A percentile compares a stretch with the other conserved stretches of the same genome.
phyloP scores from a whole-genome alignment of 2,113 vertebrate genomes.

The Otocyon megalotis region DNA sequence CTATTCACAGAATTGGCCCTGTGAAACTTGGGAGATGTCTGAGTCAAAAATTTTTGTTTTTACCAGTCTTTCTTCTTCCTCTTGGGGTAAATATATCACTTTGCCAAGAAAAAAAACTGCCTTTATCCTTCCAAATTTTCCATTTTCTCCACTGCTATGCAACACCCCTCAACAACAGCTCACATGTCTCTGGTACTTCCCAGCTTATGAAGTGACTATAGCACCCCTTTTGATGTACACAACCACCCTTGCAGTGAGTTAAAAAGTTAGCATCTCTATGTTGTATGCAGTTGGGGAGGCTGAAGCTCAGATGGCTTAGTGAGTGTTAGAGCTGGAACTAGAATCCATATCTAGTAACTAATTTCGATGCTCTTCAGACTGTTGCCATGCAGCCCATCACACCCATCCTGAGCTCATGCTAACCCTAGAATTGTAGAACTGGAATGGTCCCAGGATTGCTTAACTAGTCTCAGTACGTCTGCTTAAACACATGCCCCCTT shows the following conservation, averaged over 20 bases:
- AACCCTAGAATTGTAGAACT: neutral
- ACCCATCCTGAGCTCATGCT: rapidly evolving
- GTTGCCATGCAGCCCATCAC: neutral
- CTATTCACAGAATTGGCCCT: neutral
- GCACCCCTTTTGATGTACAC: neutral
- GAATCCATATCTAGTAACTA: neutral
- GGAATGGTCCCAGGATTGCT: neutral
- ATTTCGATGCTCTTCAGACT: neutral
- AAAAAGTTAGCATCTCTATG: neutral
- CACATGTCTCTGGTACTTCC: neutral
- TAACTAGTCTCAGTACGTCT: neutral
- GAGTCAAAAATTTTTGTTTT: neutral
- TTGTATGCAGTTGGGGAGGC: neutral
- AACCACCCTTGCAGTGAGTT: neutral
- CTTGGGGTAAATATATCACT: neutral
- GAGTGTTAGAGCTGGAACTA: neutral
- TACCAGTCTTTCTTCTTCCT: neutral
- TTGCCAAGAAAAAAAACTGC: neutral
- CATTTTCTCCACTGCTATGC: neutral
- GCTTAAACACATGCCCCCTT: neutral
- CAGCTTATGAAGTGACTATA: neutral
- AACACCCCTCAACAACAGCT: neutral
- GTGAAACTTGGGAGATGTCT: neutral
- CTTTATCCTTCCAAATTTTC: neutral
- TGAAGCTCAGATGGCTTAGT: neutral